These are phyloP conservation scores for Steinernema khuongi DNA, from an alignment of 1,140 invertebrate species.

Conservation along the genomic window DNA sequence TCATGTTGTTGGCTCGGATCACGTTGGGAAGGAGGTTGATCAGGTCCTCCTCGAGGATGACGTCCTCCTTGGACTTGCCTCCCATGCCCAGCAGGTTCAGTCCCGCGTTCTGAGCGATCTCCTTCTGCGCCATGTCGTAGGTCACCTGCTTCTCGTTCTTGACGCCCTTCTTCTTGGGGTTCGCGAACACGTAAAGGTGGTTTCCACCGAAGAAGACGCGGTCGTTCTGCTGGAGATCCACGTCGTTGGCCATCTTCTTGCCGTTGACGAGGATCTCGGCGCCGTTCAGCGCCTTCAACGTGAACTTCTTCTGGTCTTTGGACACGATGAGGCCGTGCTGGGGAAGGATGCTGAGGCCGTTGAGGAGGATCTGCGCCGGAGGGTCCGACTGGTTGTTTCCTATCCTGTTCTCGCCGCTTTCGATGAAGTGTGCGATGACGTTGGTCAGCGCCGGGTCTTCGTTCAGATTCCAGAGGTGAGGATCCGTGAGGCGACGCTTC, in stretches of 20 bases:
- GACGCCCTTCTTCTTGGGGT: conserved; percentile 57
- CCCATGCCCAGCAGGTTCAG: conserved; percentile 48
- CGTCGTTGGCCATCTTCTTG: conserved; percentile 60
- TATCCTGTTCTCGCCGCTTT: conserved; percentile 61
- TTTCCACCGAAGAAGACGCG: conserved; percentile 65
- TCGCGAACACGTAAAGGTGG: conserved; percentile 65
- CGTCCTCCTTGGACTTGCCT: conserved; percentile 54
- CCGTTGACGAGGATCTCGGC: conserved; percentile 65
- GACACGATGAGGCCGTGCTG: conserved; percentile 64
- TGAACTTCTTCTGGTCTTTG: conserved; percentile 60
- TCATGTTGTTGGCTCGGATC: conserved; percentile 66
- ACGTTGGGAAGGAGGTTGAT: conserved; percentile 65
- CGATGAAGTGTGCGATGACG: conserved; percentile 65
- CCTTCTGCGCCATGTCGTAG: conserved; percentile 66
- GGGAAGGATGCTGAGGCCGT: conserved; percentile 65
- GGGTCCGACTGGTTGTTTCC: conserved; percentile 56
- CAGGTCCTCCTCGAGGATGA: conserved; percentile 65
- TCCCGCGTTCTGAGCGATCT: conserved; percentile 65
- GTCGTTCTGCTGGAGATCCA: conserved; percentile 64
- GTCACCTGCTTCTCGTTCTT: conserved; percentile 60
- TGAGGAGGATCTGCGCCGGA: conserved; percentile 61
- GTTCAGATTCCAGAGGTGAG: conserved; percentile 67
- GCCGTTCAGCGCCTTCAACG: conserved; percentile 62
- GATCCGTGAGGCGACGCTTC: conserved; percentile 62
- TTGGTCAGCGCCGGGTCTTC: conserved; percentile 65